These are phyloP conservation scores for Anoplophora glabripennis DNA, from an alignment of 1,140 invertebrate species.

Conservation along the genomic window DNA sequence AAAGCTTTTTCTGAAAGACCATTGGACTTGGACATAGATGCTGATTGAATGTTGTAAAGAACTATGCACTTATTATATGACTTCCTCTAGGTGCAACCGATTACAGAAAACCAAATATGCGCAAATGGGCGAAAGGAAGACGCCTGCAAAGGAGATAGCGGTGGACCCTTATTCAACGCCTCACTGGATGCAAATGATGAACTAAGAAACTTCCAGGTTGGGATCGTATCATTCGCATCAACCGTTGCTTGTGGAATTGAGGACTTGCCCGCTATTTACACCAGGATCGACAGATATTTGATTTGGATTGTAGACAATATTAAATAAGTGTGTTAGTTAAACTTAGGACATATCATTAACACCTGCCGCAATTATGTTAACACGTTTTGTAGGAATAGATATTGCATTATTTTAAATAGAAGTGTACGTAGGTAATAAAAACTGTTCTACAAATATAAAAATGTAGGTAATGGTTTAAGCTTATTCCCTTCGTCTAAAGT, in stretches of 20 bases:
- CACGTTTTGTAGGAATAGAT: too few relatives aligned
- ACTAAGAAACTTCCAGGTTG: slow-evolving; percentile 33
- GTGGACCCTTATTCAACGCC: slow-evolving; percentile 46
- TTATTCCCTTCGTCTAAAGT: too few relatives aligned
- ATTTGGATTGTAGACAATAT: slow-evolving; percentile 52
- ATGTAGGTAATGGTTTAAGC: too few relatives aligned
- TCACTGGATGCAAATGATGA: slow-evolving; percentile 41
- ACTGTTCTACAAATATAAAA: too few relatives aligned
- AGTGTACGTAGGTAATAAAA: too few relatives aligned
- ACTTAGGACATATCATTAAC: too few relatives aligned
- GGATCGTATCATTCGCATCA: slow-evolving; percentile 55
- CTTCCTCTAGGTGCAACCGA: slow-evolving; percentile 11
- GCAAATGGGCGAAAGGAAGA: slow-evolving; percentile 45
- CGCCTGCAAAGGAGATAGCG: slow-evolving; percentile 50
- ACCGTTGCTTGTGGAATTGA: slow-evolving; percentile 49
- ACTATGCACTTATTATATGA: neutral
- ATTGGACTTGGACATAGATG: too few relatives aligned
- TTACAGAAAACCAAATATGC: slow-evolving; percentile 24
- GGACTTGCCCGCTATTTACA: slow-evolving; percentile 62
- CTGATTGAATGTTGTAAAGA: too few relatives aligned
- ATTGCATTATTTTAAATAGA: too few relatives aligned
- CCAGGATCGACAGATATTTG: slow-evolving; percentile 57
- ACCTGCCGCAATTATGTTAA: too few relatives aligned
- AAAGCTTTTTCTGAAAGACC: too few relatives aligned
- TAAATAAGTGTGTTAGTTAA: neutral